A percentile compares a stretch with the other conserved stretches of the same genome.
Conservation (phyloP, 2,888 invertebrate species). For the Keiferia lycopersicella region DNA sequence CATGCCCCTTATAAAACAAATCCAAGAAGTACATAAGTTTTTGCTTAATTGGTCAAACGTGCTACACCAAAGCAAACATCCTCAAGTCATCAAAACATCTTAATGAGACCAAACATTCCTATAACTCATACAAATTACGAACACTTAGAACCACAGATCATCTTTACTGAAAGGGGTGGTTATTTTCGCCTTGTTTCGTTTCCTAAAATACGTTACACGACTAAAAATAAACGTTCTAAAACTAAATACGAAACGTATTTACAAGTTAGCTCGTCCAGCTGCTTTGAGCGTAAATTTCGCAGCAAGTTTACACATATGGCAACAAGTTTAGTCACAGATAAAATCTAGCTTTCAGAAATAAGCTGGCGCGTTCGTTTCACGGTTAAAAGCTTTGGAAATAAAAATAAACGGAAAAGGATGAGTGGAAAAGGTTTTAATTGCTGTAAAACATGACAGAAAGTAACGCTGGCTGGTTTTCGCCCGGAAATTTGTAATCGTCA, state of each 20-base stretch:
- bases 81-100: not conserved
- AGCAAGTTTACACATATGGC: constrained; percentile 24
- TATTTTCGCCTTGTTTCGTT: not conserved
- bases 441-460: constrained; percentile 1
- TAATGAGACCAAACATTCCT: not conserved
- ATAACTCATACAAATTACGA: constrained; percentile 11
- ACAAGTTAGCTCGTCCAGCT: not conserved
- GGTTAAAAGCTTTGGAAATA: constrained; percentile 1
- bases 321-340: constrained; percentile 28
- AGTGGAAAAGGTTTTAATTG: not conserved
- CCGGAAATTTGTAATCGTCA: not conserved
- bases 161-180: constrained; percentile 1
- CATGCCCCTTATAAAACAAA: not conserved
- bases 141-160: constrained; percentile 5
- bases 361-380: not conserved
- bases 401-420: not conserved
- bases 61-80: not conserved
- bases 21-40: not conserved
- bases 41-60: not conserved
- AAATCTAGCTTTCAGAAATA: constrained; percentile 31
- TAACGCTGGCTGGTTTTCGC: not conserved
- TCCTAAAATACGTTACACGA: constrained; percentile 10
- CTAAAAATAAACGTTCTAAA: constrained; percentile 10
- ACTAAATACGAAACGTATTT: constrained; percentile 1
- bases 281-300: constrained; percentile 24